These are phyloP conservation scores for Lepidocolaptes lacrymiger DNA, from an alignment of 2,797 vertebrate species.

Conservation along the genomic window DNA sequence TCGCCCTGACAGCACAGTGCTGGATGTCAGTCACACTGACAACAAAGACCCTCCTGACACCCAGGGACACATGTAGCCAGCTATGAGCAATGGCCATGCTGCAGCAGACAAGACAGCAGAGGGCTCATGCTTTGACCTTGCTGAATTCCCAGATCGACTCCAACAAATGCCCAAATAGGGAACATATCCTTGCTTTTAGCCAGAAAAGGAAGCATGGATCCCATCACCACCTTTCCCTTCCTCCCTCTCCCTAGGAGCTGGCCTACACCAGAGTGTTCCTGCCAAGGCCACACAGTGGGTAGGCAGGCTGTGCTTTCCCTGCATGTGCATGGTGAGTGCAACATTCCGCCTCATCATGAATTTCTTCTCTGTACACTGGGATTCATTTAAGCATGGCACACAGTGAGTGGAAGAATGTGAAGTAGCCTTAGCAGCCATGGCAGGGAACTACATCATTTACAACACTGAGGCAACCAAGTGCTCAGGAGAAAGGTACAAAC, in stretches of 20 bases:
- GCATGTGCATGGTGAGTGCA: rapidly evolving
- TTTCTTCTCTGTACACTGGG: rapidly evolving
- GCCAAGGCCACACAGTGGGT: rapidly evolving
- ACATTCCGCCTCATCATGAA: not conserved
- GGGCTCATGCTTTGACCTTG: not conserved
- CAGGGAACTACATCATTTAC: not conserved
- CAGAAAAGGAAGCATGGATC: not conserved
- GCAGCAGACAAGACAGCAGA: not conserved
- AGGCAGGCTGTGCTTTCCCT: not conserved
- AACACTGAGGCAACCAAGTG: not conserved
- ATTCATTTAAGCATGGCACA: not conserved
- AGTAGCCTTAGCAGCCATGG: not conserved
- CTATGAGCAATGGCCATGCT: not conserved
- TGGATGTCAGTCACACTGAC: not conserved
- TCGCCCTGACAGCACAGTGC: not conserved
- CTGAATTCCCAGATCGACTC: not conserved
- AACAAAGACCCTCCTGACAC: not conserved
- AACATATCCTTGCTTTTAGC: not conserved
- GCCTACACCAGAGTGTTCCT: rapidly evolving
- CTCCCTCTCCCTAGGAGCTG: not conserved
- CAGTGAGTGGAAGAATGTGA: rapidly evolving
- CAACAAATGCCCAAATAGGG: rapidly evolving
- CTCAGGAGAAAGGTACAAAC: not conserved
- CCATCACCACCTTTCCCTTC: not conserved
- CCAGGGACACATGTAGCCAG: not conserved